A percentile compares a stretch with the other conserved stretches of the same genome.
Evolutionary conservation across 2,888 invertebrate genomes (phyloP).

Genomic region (Entomobrya proxima): DNA sequence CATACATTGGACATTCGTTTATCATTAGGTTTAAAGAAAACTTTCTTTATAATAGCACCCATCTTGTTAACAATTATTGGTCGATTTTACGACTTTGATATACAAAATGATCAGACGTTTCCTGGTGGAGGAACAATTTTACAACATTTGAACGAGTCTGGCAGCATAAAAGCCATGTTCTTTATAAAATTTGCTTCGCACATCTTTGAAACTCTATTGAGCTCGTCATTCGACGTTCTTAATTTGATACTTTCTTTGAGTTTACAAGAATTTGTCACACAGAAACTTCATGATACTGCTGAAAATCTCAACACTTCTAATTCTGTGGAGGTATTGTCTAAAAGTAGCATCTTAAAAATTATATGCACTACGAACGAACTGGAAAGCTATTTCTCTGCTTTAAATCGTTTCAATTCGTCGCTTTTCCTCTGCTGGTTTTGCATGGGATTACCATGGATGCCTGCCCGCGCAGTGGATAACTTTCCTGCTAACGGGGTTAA

Average conservation of each 20-base stretch:
- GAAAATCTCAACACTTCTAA: not conserved
- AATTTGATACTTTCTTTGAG: not conserved
- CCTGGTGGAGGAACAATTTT: no score
- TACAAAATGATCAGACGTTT: no score
- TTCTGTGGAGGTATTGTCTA: not conserved
- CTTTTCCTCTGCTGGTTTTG: constrained; percentile 36
- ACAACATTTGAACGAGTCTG: not conserved
- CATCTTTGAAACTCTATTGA: not conserved
- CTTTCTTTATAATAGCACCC: no score
- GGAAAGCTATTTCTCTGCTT: not conserved
- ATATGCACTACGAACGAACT: not conserved
- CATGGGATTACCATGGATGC: constrained; percentile 38
- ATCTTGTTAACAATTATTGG: no score
- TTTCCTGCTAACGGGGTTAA: not conserved
- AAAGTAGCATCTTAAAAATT: not conserved
- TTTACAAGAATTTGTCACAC: not conserved
- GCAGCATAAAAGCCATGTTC: no score
- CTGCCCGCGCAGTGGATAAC: not conserved
- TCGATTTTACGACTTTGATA: no score
- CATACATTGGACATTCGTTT: not conserved
- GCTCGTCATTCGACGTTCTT: not conserved
- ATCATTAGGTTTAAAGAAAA: not conserved
- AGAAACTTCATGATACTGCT: not conserved
- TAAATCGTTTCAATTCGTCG: constrained; percentile 14
- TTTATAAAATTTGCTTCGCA: not conserved